A percentile compares a stretch with the other conserved stretches of the same genome.
phyloP scores from a whole-genome alignment of 2,888 invertebrate species.

The Phyllotreta cruciferae region DNA sequence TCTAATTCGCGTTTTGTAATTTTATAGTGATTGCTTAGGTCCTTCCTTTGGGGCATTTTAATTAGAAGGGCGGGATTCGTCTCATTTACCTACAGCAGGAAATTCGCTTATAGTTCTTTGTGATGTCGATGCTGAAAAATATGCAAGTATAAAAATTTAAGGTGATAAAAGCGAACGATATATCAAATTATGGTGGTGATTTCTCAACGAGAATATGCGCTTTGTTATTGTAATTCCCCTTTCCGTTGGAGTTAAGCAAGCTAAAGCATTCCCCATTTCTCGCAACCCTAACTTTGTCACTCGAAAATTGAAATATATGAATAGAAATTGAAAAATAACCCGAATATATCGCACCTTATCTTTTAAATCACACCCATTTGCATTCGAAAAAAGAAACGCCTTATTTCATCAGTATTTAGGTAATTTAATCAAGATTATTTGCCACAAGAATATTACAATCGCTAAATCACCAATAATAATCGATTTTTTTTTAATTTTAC shows the following conservation, averaged over 20 bases:
- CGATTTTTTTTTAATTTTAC: conserved; percentile 21
- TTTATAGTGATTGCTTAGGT: conserved; percentile 26
- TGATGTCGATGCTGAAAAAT: not conserved
- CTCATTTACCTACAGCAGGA: not conserved
- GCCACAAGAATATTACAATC: too few relatives aligned
- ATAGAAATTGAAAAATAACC: conserved; percentile 39
- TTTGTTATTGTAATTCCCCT: conserved; percentile 39
- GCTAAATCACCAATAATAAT: too few relatives aligned
- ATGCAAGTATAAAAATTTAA: conserved; percentile 17
- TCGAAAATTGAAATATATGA: conserved; percentile 38
- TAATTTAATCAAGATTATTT: too few relatives aligned
- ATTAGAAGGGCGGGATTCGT: conserved; percentile 11
- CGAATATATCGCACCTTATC: conserved; percentile 34
- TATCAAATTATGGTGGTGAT: conserved; percentile 33
- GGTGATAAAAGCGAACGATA: conserved; percentile 25
- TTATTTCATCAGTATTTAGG: too few relatives aligned
- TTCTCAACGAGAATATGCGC: conserved; percentile 37
- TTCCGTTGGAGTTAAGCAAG: conserved; percentile 32
- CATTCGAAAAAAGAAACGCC: conserved; percentile 21
- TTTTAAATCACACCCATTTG: conserved; percentile 15
- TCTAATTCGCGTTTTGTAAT: conserved; percentile 29
- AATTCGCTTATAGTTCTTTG: too few relatives aligned
- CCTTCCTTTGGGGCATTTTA: conserved; percentile 23
- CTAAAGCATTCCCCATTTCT: conserved; percentile 37
- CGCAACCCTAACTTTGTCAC: conserved; percentile 39